Base-by-base conservation (phyloP, 2,113 vertebrate genomes). In the Pogona vitticeps region DNA sequence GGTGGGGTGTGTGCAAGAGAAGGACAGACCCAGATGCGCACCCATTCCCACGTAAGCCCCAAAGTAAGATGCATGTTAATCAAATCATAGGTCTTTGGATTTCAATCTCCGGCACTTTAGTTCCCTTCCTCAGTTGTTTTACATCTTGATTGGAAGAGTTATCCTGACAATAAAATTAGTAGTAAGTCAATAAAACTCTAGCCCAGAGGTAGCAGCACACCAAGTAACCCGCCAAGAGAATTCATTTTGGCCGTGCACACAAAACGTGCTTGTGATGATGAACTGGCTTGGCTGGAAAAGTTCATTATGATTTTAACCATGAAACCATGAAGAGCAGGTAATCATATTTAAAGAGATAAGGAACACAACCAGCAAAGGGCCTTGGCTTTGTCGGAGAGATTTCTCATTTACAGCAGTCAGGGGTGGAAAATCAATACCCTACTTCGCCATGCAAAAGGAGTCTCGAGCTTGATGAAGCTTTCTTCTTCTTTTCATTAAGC, bases 121-220 rank as follows among this genome's bases (percentile, higher is more conserved):
- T 61, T 90, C 94, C 91, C 90, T 93, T 93, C 91, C 85, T 91
- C 75, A 92, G 94, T 96, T 96, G 93, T 93, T 96, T 96, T 94
- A 95, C 95, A 96, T 95, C 95, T 95, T 93, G 94, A 96, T 92
- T 94, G 96, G 94, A 92, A 95, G 95, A 96, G 94, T 96, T 94
- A 95, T 46, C 93, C 91, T 92, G 94, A 96, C 95, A 96, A 91
- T 95, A 93, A 96, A 97, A 96, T 95, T 94, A 96, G 95, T 42
- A 70, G 93, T 4, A 90, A 96, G 94, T 96, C 96, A 96, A 94
- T 96, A 96, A 94, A 85, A 76, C 91, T 26, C 86, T 88, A 94
- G 94, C 91, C 93, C 8, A 86, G 89, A 95, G 95, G 90, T 59
- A 95, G 92, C 88, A 87, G 87, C n/a, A 86, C 70, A n/a, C n/a